Percentiles rank a stretch among this genome's conserved stretches.
Evolutionary conservation across 2,888 invertebrate genomes (phyloP).

Genomic region (Leptinotarsa rubiginosa): DNA sequence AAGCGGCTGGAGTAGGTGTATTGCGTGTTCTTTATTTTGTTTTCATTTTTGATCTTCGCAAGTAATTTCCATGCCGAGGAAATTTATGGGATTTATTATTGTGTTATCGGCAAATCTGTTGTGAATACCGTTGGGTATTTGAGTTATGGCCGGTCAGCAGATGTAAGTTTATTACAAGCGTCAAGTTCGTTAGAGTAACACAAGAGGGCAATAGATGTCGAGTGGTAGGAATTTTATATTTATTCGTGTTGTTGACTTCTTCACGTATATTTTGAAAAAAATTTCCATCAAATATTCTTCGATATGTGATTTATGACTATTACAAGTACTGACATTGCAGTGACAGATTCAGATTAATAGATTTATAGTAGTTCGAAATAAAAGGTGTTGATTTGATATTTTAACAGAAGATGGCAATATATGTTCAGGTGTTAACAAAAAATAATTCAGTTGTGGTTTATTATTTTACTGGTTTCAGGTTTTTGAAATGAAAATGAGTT

Average conservation of each 20-base stretch:
- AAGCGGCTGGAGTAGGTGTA: background rate
- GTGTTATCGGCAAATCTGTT: conserved; percentile 18
- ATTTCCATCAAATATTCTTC: too few species aligned
- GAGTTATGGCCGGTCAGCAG: conserved; percentile 28
- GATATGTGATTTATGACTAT: too few species aligned
- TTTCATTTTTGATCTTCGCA: conserved; percentile 14
- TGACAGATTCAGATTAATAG: too few species aligned
- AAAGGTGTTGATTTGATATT: background rate
- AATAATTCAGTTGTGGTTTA: background rate
- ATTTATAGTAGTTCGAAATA: background rate
- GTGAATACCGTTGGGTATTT: conserved; percentile 17
- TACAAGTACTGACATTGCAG: too few species aligned
- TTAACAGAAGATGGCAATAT: conserved; percentile 8
- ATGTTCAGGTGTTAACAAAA: background rate
- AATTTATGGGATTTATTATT: conserved; percentile 17
- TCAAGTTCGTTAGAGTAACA: conserved; percentile 29
- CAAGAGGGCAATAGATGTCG: conserved; percentile 40
- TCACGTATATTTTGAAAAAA: too few species aligned
- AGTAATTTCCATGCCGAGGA: background rate
- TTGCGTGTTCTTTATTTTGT: conserved; percentile 20
- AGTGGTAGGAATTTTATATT: background rate
- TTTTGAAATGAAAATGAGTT: too few species aligned
- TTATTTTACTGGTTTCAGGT: too few species aligned
- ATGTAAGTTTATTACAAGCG: background rate
- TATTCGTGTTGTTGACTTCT: background rate